Evolutionary conservation across 1,140 invertebrate genomes (phyloP).

Genomic region (Sesamia nonagrioides): DNA sequence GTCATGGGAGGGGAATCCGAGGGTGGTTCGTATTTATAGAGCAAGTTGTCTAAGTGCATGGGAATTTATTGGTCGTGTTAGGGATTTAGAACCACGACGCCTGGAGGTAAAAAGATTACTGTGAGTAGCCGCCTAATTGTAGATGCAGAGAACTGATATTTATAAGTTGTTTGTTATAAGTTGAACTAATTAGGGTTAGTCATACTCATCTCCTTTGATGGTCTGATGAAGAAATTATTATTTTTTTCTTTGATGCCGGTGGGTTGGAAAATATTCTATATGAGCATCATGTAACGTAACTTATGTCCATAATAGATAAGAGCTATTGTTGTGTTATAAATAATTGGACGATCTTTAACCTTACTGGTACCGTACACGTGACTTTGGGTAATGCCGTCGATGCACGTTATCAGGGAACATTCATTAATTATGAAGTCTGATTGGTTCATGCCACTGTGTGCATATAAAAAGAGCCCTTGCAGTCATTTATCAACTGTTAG

Average conservation of each 20-base stretch:
- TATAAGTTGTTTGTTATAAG: conserved; percentile 23
- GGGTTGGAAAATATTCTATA: neutral
- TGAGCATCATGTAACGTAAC: neutral
- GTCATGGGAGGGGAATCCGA: conserved; percentile 41
- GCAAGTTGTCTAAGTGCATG: conserved; percentile 43
- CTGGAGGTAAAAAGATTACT: conserved; percentile 22
- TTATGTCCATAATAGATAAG: neutral
- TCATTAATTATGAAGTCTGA: no score
- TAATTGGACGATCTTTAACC: neutral
- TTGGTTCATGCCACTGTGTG: no score
- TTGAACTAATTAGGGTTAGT: conserved; percentile 13
- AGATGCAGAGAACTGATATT: neutral
- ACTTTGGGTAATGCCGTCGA: neutral
- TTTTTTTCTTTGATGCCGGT: neutral
- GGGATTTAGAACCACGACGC: conserved; percentile 9
- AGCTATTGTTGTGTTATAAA: neutral
- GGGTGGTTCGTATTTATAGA: conserved; percentile 45
- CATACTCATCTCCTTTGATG: neutral
- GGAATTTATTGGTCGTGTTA: conserved; percentile 36
- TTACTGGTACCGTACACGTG: neutral
- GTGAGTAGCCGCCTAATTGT: neutral
- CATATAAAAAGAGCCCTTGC: no score
- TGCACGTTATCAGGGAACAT: neutral
- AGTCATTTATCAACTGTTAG: no score
- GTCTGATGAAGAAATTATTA: neutral